phyloP scores from a whole-genome alignment of 2,797 vertebrate genomes.

The Cossypha niveicapilla region DNA sequence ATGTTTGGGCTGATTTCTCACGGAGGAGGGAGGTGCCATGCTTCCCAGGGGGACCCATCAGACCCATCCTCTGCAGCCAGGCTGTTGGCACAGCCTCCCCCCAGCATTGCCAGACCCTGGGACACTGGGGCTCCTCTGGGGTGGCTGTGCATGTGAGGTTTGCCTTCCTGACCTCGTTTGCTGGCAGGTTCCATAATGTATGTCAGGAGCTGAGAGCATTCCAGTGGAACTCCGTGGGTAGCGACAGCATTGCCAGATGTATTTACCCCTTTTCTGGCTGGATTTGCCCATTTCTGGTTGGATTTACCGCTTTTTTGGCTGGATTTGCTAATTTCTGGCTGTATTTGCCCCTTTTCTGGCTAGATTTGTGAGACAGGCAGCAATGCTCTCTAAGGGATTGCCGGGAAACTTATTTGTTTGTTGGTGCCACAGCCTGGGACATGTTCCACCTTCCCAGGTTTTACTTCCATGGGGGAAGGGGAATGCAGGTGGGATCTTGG shows the following conservation, averaged over 20 bases:
- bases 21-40: fast-evolving
- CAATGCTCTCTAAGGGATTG: neutral
- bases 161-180: neutral
- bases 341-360: neutral
- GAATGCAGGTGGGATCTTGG: neutral
- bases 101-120: fast-evolving
- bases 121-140: neutral
- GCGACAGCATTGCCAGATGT: neutral
- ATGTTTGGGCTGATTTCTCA: neutral
- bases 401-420: fast-evolving
- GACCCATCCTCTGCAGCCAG: neutral
- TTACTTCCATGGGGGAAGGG: neutral
- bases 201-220: neutral
- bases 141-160: neutral
- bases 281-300: neutral
- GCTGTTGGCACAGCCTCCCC: neutral
- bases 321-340: neutral
- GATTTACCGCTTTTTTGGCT: neutral
- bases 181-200: neutral
- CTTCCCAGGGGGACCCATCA: neutral
- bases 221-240: neutral
- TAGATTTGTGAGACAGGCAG: neutral
- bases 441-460: neutral
- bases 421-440: neutral
- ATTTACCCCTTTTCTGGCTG: neutral